Base-by-base conservation (phyloP, 2,888 invertebrate species). In the Drosophila testacea region DNA sequence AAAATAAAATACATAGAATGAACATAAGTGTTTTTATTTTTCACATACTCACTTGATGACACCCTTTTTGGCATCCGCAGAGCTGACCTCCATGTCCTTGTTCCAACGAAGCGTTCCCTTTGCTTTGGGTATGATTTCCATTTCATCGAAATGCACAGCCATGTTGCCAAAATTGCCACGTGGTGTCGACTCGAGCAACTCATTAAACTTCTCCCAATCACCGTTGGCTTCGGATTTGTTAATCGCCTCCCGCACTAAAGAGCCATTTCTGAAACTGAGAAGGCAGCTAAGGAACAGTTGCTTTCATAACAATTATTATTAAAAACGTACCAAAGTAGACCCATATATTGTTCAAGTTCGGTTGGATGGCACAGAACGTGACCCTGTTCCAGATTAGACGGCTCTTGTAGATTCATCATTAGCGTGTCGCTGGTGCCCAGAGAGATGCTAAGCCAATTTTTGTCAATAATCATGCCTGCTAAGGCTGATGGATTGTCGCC, bases 351-450 rank as follows among this genome's bases (percentile, higher is more conserved):
- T 6, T 95, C 93, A 6, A 93, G 93, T 59, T 96, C 94, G 0
- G 98, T 94, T 0, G 98, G 98, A 91, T 98, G 98, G 88, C 96
- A 96, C 34, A 99, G 94, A 39, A 98, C 94, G 92, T 98, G 98
- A 0, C 98, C 98, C 60, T 96, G 96, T 1, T 95, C 92, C 0
- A 96, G 94, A 5, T 94, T 94, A 51, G 94, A 94, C 0, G 97
- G 95, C 34, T 95, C 93, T 28, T 94, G 93, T 6, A 98, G 93
- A 92, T 96, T 96, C 65, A 97, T 93, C 88, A 99, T 96, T 1
- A 98, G 92, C 0, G 98, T 98, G 92, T 99, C 99, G 91, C 98
- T 98, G 0, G 99, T 99, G 6, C 99, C 98, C 61, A 98, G 93
- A 83, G 97, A 97, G 47, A 98, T 95, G 0, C 96, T 97, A 22